A percentile compares a stretch with the other conserved stretches of the same genome.
phyloP scores from a whole-genome alignment of 2,888 invertebrate genomes.

The Hedychridium roseum region DNA sequence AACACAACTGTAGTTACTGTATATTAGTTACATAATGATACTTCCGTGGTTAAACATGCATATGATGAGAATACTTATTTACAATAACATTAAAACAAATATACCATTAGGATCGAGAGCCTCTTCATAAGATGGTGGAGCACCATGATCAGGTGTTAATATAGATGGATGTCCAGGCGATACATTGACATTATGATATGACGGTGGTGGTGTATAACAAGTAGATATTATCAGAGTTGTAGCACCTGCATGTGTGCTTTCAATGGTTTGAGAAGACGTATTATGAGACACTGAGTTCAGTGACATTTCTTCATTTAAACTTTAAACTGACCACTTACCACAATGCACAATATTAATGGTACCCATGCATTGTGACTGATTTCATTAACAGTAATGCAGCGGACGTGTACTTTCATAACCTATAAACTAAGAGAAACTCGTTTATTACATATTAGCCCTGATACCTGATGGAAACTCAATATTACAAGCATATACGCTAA shows the following conservation, averaged over 20 bases:
- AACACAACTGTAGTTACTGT: slow-evolving; percentile 7
- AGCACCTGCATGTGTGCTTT: slow-evolving; percentile 38
- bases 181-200: slow-evolving; percentile 50
- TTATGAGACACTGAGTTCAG: slow-evolving; percentile 34
- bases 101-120: slow-evolving; percentile 70
- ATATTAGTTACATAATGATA: too few relatives aligned
- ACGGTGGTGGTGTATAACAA: slow-evolving; percentile 52
- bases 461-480: too few relatives aligned
- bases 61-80: not conserved
- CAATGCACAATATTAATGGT: slow-evolving; percentile 27
- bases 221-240: slow-evolving; percentile 38
- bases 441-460: too few relatives aligned
- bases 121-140: slow-evolving; percentile 72
- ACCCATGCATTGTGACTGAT: slow-evolving; percentile 2
- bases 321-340: slow-evolving; percentile 17
- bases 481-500: too few relatives aligned
- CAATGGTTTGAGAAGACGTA: slow-evolving; percentile 25
- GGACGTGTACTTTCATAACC: slow-evolving; percentile 20
- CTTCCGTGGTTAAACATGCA: too few relatives aligned
- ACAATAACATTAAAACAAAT: slow-evolving; percentile 11
- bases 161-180: slow-evolving; percentile 44
- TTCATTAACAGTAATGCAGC: slow-evolving; percentile 12
- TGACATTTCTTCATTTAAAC: slow-evolving; percentile 41
- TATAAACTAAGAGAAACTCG: slow-evolving; percentile 4
- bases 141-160: slow-evolving; percentile 58